Conservation (phyloP, 2,797 vertebrate genomes). For the Furcifer pardalis region DNA sequence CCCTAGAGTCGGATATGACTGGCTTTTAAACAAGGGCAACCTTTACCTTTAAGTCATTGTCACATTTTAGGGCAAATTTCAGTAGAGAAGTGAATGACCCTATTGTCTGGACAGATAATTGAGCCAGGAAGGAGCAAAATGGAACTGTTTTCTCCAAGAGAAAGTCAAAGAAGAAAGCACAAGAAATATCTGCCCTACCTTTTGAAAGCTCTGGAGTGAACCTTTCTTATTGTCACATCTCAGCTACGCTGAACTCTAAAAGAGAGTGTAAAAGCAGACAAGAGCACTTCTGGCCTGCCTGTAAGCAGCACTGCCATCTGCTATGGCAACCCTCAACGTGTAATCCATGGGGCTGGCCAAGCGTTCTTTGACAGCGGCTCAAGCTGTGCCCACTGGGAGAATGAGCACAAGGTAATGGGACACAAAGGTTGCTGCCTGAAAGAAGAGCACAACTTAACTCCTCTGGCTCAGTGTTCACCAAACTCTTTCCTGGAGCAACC, state of each 20-base stretch:
- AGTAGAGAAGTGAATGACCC: background rate
- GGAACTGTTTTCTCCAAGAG: background rate
- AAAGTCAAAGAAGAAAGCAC: background rate
- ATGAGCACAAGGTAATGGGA: constrained; percentile 5
- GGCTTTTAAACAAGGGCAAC: too few relatives aligned
- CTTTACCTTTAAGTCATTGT: constrained; percentile 4
- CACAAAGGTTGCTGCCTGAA: constrained; percentile 30
- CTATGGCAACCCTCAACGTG: constrained; percentile 33
- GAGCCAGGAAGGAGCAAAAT: background rate
- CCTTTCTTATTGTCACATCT: constrained; percentile 57
- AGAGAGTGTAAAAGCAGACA: constrained; percentile 71
- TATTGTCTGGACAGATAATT: constrained; percentile 27
- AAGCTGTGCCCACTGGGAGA: constrained; percentile 65
- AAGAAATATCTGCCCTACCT: constrained; percentile 40
- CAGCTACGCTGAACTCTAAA: constrained; percentile 70
- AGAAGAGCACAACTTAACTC: constrained; percentile 12
- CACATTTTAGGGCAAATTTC: background rate
- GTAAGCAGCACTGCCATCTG: constrained; percentile 74
- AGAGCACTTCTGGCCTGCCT: constrained; percentile 59
- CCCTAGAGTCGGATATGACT: too few relatives aligned
- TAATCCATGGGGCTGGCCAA: constrained; percentile 49
- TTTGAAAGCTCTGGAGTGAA: constrained; percentile 56
- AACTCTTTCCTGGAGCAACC: background rate
- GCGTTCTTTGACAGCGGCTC: constrained; percentile 34
- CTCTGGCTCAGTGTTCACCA: background rate